These are phyloP conservation scores for Sisyra nigra DNA, from an alignment of 2,888 invertebrate species.

Conservation along the genomic window DNA sequence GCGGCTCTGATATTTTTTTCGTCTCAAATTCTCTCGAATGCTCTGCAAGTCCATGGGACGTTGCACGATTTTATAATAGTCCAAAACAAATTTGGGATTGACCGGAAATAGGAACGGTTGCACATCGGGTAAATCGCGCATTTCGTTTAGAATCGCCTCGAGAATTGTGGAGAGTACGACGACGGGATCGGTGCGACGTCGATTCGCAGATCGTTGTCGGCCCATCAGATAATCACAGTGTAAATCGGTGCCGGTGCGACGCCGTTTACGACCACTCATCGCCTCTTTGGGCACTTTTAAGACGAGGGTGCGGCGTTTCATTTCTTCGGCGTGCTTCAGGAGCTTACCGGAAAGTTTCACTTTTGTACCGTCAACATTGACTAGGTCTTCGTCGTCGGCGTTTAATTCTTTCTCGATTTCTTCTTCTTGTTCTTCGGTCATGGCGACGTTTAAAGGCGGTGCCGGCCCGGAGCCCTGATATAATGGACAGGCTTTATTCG, in stretches of 20 bases:
- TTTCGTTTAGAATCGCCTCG: conserved; percentile 81
- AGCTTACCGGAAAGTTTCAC: conserved; percentile 78
- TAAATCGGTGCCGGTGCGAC: conserved; percentile 48
- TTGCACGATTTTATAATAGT: conserved; percentile 83
- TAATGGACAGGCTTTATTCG: conserved; percentile 93
- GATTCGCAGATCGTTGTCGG: conserved; percentile 67
- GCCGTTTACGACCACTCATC: conserved; percentile 40
- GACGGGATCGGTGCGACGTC: conserved; percentile 88
- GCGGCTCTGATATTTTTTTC: conserved; percentile 85
- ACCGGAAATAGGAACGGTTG: conserved; percentile 90
- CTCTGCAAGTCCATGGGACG: conserved; percentile 96
- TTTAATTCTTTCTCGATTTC: conserved; percentile 61
- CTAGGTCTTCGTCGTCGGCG: conserved; percentile 70
- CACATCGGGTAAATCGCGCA: conserved; percentile 82
- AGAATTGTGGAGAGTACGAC: conserved; percentile 85
- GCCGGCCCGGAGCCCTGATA: conserved; percentile 57
- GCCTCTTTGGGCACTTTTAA: conserved; percentile 65
- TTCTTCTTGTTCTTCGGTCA: conserved; percentile 71
- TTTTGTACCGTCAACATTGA: conserved; percentile 91
- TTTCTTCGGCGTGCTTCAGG: conserved; percentile 76
- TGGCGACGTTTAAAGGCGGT: conserved; percentile 47
- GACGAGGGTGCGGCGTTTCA: conserved; percentile 61
- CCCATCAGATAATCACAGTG: conserved; percentile 84
- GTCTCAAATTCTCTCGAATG: conserved; percentile 76
- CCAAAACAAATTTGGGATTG: conserved; percentile 82